Evolutionary conservation across 2,888 invertebrate genomes (phyloP), one percentile per base, ranked within the genome.

Genomic region (Apodemia mormo): DNA sequence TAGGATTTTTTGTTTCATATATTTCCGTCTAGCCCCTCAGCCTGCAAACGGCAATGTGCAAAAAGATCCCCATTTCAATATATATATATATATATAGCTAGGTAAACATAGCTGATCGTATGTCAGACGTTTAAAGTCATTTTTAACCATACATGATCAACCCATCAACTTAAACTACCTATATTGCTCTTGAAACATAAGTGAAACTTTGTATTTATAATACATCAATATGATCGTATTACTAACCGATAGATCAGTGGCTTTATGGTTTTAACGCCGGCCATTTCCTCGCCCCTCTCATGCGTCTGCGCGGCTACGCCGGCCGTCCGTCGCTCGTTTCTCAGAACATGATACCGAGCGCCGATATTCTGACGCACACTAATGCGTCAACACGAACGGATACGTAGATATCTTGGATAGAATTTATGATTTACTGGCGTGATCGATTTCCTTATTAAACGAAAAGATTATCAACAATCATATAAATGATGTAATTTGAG

Each of bases 261-360:
- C 86, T 83, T 83, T 84, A 87, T 82, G 84, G 82, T 83, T 85
- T 82, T 86, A 85, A 85, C 84, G 82, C 82, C 81, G 76, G 76
- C 77, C 76, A 72, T 78, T 67, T 76, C 78, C 79, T 74, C 74
- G 70, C 78, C 70, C 77, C 67, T 68, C 68, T 69, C 71, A 69
- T 76, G 77, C 77, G 78, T 76, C 77, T 77, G 76, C 75, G 78
- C 73, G 77, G 77, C 77, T 76, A 75, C 40, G 40, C 40, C 40
- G 40, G 6, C 49, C 49, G 43, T 9, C 45, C 12, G 14, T 49
- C 49, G 49, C 49, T 49, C 74, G 75, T 78, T 91, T 91, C 92
- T 90, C 83, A 86, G 90, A 91, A 91, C 87, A 84, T 82, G 85
- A 89, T 85, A 85, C 84, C 82, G 71, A 66, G 45, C 70, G 68